A percentile compares a stretch with the other conserved stretches of the same genome.
Conservation (phyloP, 2,888 invertebrate species). For the Panorpa germanica region DNA sequence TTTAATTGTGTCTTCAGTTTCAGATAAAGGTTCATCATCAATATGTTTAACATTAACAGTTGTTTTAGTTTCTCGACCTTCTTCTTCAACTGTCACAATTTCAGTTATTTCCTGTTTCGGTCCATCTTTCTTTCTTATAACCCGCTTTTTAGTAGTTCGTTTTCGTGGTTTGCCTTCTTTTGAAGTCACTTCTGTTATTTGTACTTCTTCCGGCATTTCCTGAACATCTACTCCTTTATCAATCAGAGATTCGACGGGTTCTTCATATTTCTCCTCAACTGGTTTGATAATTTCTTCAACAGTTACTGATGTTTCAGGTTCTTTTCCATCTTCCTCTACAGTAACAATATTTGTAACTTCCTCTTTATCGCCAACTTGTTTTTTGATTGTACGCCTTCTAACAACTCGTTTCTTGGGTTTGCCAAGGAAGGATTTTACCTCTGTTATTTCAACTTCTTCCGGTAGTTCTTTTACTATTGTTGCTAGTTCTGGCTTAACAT, state of each 20-base stretch:
- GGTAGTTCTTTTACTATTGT: slow-evolving; percentile 18
- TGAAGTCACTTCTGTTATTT: slow-evolving; percentile 16
- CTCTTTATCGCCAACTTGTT: slow-evolving; percentile 17
- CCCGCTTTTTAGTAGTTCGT: slow-evolving; percentile 23
- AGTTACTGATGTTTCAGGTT: slow-evolving; percentile 15
- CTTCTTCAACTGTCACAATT: slow-evolving; percentile 20
- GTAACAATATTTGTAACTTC: slow-evolving; percentile 14
- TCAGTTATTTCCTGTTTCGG: slow-evolving; percentile 22
- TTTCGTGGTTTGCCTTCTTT: slow-evolving; percentile 21
- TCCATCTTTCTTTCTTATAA: slow-evolving; percentile 22
- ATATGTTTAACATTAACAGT: slow-evolving; percentile 19
- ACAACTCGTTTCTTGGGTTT: slow-evolving; percentile 17
- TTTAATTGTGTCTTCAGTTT: too few species aligned
- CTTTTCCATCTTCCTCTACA: slow-evolving; percentile 16
- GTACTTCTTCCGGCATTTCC: slow-evolving; percentile 18
- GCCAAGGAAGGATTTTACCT: slow-evolving; percentile 19
- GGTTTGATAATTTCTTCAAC: slow-evolving; percentile 11
- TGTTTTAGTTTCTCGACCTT: slow-evolving; percentile 18
- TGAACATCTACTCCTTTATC: slow-evolving; percentile 19
- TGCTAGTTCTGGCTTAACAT: slow-evolving; percentile 5
- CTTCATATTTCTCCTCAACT: slow-evolving; percentile 15
- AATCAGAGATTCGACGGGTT: slow-evolving; percentile 16
- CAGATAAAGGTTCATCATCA: too few species aligned
- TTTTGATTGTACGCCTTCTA: slow-evolving; percentile 20
- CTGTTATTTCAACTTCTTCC: slow-evolving; percentile 19